A percentile compares a stretch with the other conserved stretches of the same genome.
These are phyloP conservation scores for Drosophila colorata DNA, from an alignment of 2,888 invertebrate genomes.

Conservation along the genomic window DNA sequence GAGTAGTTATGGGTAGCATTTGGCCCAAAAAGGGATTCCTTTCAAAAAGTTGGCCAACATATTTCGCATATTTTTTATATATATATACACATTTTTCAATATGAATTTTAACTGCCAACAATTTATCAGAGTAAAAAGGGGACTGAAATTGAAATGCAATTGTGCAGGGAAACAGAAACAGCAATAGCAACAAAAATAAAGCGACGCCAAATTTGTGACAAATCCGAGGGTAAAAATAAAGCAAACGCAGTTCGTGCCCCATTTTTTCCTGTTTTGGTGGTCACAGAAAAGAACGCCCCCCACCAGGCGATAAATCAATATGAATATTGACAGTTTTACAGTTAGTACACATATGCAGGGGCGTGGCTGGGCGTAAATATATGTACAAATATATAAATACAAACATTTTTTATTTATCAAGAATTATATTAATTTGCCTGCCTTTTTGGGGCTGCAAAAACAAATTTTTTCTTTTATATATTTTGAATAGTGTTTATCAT, in stretches of 20 bases:
- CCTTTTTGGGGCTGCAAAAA: slow-evolving; percentile 1
- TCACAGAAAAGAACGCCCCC: slow-evolving; percentile 17
- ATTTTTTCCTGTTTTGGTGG: slow-evolving; percentile 27
- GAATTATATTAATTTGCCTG: slow-evolving; percentile 35
- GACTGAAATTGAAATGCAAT: slow-evolving; percentile 34
- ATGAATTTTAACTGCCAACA: slow-evolving; percentile 63
- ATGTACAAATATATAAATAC: slow-evolving; percentile 9
- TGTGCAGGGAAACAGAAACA: slow-evolving; percentile 16
- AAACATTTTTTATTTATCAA: slow-evolving; percentile 18
- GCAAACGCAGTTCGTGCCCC: slow-evolving; percentile 9
- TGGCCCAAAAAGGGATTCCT: slow-evolving; percentile 12
- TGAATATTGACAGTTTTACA: slow-evolving; percentile 70
- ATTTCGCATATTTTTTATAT: slow-evolving; percentile 36
- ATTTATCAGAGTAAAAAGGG: slow-evolving; percentile 46
- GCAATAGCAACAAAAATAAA: slow-evolving; percentile 15
- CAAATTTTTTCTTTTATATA: too few species aligned
- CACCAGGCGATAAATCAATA: slow-evolving; percentile 67
- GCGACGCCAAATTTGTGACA: slow-evolving; percentile 37
- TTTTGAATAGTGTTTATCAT: not conserved
- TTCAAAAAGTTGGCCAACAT: slow-evolving; percentile 31
- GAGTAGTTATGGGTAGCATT: not conserved
- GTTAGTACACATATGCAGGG: slow-evolving; percentile 22
- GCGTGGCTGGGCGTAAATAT: slow-evolving; percentile 26
- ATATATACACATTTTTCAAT: too few species aligned
- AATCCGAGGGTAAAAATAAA: slow-evolving; percentile 7